Conservation (phyloP, 2,888 invertebrate genomes). For the Brachyopa scutellaris region DNA sequence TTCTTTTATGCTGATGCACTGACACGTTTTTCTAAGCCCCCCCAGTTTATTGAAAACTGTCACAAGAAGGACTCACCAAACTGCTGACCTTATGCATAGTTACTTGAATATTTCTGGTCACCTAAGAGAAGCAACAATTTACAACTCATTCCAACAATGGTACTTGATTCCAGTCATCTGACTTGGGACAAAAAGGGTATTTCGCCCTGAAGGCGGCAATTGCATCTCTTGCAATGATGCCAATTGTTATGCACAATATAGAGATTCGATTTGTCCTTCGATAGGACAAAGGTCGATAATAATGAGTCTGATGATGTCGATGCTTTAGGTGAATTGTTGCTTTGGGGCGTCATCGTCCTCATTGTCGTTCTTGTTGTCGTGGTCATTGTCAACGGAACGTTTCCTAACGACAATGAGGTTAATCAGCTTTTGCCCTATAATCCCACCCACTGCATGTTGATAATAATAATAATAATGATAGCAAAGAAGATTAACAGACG, state of each 20-base stretch:
- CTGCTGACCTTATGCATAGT: background rate
- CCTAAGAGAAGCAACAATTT: background rate
- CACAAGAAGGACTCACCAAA: background rate
- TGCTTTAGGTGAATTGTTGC: constrained; percentile 14
- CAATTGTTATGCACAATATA: constrained; percentile 15
- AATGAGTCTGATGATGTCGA: constrained; percentile 31
- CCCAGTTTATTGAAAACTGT: background rate
- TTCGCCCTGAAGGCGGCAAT: background rate
- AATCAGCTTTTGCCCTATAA: constrained; percentile 26
- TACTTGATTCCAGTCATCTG: background rate
- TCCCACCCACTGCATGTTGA: background rate
- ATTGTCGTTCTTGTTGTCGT: background rate
- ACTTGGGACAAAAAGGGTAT: background rate
- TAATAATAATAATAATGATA: constrained; percentile 9
- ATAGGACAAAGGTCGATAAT: constrained; percentile 16
- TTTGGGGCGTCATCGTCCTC: background rate
- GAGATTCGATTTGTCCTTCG: background rate
- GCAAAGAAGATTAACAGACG: background rate
- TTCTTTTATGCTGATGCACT: too few relatives aligned
- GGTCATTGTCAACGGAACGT: constrained; percentile 18
- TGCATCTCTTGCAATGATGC: constrained; percentile 29
- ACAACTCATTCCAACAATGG: background rate
- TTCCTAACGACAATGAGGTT: constrained; percentile 45
- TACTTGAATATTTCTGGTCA: background rate
- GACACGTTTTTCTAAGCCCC: background rate